These are phyloP conservation scores for Heliocidaris tuberculata DNA, from an alignment of 35 echinoderm and acorn worm genomes.

Conservation along the genomic window DNA sequence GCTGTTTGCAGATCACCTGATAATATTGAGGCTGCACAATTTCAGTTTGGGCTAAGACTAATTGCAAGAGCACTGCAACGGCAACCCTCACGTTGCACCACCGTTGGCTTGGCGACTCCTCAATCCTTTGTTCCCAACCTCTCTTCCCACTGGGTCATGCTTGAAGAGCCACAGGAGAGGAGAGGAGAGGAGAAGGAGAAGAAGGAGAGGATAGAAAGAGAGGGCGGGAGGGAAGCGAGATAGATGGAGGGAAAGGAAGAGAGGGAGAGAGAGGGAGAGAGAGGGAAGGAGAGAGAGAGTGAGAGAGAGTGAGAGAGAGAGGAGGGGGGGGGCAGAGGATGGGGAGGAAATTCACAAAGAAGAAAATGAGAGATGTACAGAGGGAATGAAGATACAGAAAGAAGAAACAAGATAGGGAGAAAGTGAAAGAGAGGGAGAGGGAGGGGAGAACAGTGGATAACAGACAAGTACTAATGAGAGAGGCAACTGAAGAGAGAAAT, in stretches of 20 bases:
- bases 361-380: too few relatives aligned
- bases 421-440: neutral
- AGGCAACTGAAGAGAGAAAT: neutral
- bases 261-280: neutral
- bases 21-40: neutral
- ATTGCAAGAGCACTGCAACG: neutral
- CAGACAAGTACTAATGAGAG: neutral
- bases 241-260: neutral
- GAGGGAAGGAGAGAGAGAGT: neutral
- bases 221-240: neutral
- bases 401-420: neutral
- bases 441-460: too few relatives aligned
- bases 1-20: slow-evolving; percentile 1
- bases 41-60: slow-evolving; percentile 16
- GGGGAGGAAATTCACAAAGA: too few relatives aligned
- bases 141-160: neutral
- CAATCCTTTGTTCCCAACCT: neutral
- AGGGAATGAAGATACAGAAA: neutral
- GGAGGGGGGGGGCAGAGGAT: neutral
- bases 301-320: neutral
- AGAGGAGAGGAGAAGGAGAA: neutral
- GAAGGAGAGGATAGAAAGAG: neutral
- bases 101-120: neutral
- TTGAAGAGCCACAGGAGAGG: neutral
- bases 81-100: neutral